A percentile compares a stretch with the other conserved stretches of the same genome.
phyloP scores from a whole-genome alignment of 2,888 invertebrate genomes.

The Theretra japonica region DNA sequence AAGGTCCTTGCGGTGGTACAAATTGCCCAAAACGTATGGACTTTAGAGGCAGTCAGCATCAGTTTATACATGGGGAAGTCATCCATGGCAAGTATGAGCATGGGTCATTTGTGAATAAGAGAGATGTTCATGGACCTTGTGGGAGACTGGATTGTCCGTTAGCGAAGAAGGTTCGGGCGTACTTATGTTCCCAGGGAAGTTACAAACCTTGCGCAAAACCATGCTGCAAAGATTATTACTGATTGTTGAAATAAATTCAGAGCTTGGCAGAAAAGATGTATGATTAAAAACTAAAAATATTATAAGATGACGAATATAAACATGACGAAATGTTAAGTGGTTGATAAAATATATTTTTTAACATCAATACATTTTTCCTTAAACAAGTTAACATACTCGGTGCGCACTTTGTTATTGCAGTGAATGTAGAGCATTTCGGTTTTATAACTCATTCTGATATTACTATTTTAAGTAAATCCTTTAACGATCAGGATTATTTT shows the following conservation, averaged over 20 bases:
- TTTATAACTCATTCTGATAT: no score
- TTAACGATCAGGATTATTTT: no score
- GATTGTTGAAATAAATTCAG: conserved; percentile 30
- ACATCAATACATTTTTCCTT: no score
- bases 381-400: no score
- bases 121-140: conserved; percentile 79
- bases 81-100: conserved; percentile 74
- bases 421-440: no score
- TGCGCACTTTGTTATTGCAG: no score
- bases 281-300: background rate
- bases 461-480: no score
- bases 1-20: conserved; percentile 80
- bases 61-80: conserved; percentile 73
- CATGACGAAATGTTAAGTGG: background rate
- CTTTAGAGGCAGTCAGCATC: conserved; percentile 75
- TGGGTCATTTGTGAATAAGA: conserved; percentile 76
- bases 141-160: conserved; percentile 78
- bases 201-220: conserved; percentile 78
- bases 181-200: conserved; percentile 69
- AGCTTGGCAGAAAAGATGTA: background rate
- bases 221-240: conserved; percentile 73
- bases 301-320: background rate
- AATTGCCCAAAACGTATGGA: conserved; percentile 79
- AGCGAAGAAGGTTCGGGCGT: conserved; percentile 72
- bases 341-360: no score